Base-by-base conservation (phyloP, 2,888 invertebrate genomes). In the Nysson spinosus region DNA sequence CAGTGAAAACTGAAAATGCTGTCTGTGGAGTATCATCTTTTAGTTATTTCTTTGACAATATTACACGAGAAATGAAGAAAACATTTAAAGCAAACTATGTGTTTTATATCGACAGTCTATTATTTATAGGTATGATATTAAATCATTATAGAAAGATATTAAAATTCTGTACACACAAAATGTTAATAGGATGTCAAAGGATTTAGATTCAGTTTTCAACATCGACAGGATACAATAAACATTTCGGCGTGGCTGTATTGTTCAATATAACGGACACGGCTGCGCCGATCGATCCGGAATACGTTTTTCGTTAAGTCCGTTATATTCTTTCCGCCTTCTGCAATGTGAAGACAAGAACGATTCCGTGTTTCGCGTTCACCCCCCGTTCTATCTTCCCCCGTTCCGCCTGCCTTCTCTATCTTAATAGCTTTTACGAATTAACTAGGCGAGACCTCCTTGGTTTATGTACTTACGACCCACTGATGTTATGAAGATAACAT, bases 281-380 rank as follows among this genome's bases (percentile, higher is more conserved):
- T 47, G 55, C 24, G 46, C 46, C 55, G 54, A 65, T 68, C 61
- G 67, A 67, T 67, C 35, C 30, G 35, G 50, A 54, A 65, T 22
- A 60, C 19, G 55, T 65, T 61, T 68, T 55, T 65, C 40, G 39
- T 34, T 60, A 39, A 64, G 34, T 54, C 47, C 34, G 37, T 50
- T 63, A 19, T 65, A 44, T 43, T 22, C 14, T 11, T 11, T 46
- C 44, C 26, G 28, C 28, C 35, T 32, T 30, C 28, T 60, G 34
- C 34, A 19, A 37, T 16, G 14, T 47, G 51, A 66, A 42, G 35
- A 26, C 34, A 65, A 32, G 46, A 60, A 35, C 19, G 44, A 30
- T 44, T 60, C 39, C 58, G 30, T 35, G 28, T 28, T 32, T 40
- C 60, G 54, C 49, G 52, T 54, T 65, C 65, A 52, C 32, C 30